Conservation (phyloP, 1,140 invertebrate genomes). For the Telenomus remus region DNA sequence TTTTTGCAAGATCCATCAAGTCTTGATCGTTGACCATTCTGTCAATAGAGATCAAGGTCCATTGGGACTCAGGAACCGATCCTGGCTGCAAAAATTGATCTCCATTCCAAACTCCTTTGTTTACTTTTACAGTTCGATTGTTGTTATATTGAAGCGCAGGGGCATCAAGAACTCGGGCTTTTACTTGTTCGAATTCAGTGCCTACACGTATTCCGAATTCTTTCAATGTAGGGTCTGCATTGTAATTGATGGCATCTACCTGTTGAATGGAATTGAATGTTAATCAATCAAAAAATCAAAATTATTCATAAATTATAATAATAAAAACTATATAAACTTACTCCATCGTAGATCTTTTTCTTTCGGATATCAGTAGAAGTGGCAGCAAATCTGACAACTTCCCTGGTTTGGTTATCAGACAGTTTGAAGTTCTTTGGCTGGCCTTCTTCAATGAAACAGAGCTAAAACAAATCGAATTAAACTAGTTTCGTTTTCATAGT, state of each 20-base stretch:
- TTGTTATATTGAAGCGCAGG: conserved; percentile 75
- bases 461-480: conserved; percentile 52
- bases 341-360: conserved; percentile 78
- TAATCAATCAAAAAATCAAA: conserved; percentile 2
- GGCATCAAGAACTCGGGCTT: conserved; percentile 77
- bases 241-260: conserved; percentile 59
- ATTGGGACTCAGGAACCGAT: conserved; percentile 52
- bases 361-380: conserved; percentile 78
- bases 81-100: conserved; percentile 63
- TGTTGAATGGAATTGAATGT: conserved; percentile 2
- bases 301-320: background rate
- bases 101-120: conserved; percentile 74
- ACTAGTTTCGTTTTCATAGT: background rate
- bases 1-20: conserved; percentile 12
- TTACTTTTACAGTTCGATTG: conserved; percentile 37
- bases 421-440: conserved; percentile 78
- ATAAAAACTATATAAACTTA: conserved; percentile 3
- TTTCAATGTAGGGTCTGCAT: conserved; percentile 72
- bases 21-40: conserved; percentile 17
- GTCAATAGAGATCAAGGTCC: conserved; percentile 73
- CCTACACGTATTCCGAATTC: conserved; percentile 79
- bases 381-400: conserved; percentile 81
- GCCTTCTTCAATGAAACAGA: conserved; percentile 78
- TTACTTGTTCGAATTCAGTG: conserved; percentile 76
- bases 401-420: conserved; percentile 77